Evolutionary conservation across 2,113 vertebrate genomes (phyloP), one percentile per base, ranked within the genome.

Genomic region (Dicerorhinus sumatrensis): DNA sequence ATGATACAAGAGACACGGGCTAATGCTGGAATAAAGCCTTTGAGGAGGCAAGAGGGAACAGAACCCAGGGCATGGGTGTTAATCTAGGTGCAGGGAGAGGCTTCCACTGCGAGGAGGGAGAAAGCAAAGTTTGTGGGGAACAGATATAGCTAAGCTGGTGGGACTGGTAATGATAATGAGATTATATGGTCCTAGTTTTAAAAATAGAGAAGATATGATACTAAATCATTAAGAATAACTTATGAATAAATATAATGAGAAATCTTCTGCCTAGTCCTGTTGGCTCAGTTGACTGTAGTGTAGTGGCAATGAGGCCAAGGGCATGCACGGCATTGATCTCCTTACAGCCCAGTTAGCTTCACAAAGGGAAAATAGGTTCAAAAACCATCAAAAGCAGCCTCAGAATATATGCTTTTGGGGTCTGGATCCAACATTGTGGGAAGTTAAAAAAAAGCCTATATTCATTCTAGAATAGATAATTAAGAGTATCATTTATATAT

Each of bases 381-480:
- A 62, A 90, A 77, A 27, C 1, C 58, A 95, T n/a, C 77, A 73
- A 89, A 91, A 89, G 11, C 14, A 92, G 21, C 4, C 29, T 86
- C 79, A 75, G 83, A 89, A 89, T 70, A 92, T 3, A 91, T 7
- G 56, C 39, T 89, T 94, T 76, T 1, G 1, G 83, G 54, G 27
- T 75, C 58, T 91, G 51, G 36, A 88, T 77, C 84, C 25, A 86
- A 48, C 90, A 82, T 0, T 39, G 36, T 89, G 14, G 46, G 1
- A 51, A 94, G 33, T 54, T 42, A 18, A 63, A 56, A 56, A 60
- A 56, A 18, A 85, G 51, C 17, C 63, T 76, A 6, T 17, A 62
- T 70, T 63, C n/a, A 85, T 84, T 83, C n/a, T 67, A 81, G 21
- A 87, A 54, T 36, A 94, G 13, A 87, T 29, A 90, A 92, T 58